phyloP scores from a whole-genome alignment of 2,113 vertebrate genomes.

The Pagrus major region DNA sequence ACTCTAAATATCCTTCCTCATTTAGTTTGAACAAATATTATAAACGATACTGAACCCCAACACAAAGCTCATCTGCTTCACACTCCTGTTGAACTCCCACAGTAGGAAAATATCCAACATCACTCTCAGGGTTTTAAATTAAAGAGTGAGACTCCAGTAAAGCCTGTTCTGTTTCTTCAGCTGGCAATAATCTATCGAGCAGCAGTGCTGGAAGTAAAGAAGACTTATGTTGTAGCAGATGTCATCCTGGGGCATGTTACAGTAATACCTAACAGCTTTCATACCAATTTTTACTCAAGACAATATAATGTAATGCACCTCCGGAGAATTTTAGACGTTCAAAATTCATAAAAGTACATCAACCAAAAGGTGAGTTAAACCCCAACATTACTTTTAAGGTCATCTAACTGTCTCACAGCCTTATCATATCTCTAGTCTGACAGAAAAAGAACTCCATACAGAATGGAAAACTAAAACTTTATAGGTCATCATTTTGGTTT shows the following conservation, averaged over 20 bases:
- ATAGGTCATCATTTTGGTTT: background rate
- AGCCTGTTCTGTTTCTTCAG: constrained; percentile 58
- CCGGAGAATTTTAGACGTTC: constrained; percentile 14
- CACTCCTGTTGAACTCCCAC: constrained; percentile 25
- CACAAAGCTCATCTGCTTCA: constrained; percentile 27
- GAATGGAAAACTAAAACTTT: background rate
- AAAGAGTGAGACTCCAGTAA: constrained; percentile 33
- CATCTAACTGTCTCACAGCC: constrained; percentile 2
- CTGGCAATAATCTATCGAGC: constrained; percentile 54
- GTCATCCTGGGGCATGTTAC: constrained; percentile 38
- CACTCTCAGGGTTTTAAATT: constrained; percentile 46
- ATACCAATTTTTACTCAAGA: constrained; percentile 37
- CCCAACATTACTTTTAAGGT: constrained; percentile 1
- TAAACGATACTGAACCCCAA: constrained; percentile 21
- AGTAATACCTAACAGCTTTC: constrained; percentile 39
- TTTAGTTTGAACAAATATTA: background rate
- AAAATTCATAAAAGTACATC: constrained; percentile 29
- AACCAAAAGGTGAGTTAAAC: constrained; percentile 23
- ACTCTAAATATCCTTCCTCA: background rate
- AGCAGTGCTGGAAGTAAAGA: constrained; percentile 31
- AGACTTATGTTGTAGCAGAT: constrained; percentile 34
- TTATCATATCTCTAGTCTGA: background rate
- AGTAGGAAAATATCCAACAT: constrained; percentile 30
- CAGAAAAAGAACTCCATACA: constrained; percentile 9
- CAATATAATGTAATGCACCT: constrained; percentile 16